phyloP scores from a whole-genome alignment of 2,113 vertebrate genomes.

The Mystacornis crossleyi region DNA sequence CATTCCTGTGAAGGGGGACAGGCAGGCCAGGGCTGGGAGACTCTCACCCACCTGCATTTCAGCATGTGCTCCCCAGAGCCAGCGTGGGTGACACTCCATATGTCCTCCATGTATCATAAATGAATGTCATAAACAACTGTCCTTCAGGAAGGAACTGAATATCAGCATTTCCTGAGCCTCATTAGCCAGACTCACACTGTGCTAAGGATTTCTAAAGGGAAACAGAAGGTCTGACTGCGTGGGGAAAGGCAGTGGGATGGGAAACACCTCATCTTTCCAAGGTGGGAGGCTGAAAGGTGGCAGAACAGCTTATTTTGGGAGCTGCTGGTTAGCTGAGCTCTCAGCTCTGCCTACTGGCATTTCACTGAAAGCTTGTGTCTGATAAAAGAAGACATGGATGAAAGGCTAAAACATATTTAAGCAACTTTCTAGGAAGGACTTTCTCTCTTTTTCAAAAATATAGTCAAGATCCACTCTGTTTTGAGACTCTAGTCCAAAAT shows the following conservation, averaged over 20 bases:
- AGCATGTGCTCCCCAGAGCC: background rate
- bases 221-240: background rate
- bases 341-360: background rate
- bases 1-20: background rate
- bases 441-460: background rate
- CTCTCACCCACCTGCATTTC: fast-evolving
- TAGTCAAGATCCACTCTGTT: background rate
- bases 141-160: background rate
- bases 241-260: background rate
- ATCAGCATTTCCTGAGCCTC: background rate
- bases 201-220: background rate
- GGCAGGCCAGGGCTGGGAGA: background rate
- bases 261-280: background rate
- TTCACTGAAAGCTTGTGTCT: background rate
- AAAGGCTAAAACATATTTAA: background rate
- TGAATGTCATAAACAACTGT: background rate
- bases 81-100: fast-evolving
- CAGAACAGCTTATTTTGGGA: background rate
- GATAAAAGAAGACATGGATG: background rate
- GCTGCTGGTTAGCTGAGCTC: background rate
- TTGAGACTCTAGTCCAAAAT: background rate
- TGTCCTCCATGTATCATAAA: background rate
- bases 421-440: background rate
- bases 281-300: background rate
- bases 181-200: background rate